Evolutionary conservation across 2,797 vertebrate species (phyloP), one percentile per base, ranked within the genome.

Genomic region (Pelobates cultripes): DNA sequence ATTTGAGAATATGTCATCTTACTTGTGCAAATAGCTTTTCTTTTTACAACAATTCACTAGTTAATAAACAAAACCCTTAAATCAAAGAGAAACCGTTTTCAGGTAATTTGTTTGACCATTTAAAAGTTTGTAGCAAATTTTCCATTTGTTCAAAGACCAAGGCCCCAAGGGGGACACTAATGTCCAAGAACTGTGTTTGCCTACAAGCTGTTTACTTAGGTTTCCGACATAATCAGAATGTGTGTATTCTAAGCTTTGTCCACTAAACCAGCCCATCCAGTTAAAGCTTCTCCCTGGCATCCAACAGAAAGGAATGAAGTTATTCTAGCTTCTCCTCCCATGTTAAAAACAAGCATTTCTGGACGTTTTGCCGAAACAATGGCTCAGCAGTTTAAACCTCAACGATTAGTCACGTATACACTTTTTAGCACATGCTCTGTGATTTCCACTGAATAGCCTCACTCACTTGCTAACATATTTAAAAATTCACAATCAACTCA

Each of bases 291-390:
- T 70, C 53, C 73, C 17, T 63, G 44, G 75, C 67, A 76, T 1
- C 45, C 9, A 3, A 3, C 12, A 47, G 47, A 45, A 81, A 77
- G 80, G 80, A 82, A 82, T 82, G 80, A 72, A 57, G 75, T 67
- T 72, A 43, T 77, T 77, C 80, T 60, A 53, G 80, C 5, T 63
- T 43, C 57, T 3, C 80, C 17, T 53, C 69, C 63, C 13, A 45
- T 72, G 13, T 55, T 9, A 17, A 7, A 12, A 82, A 51, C 80
- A 73, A 47, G 69, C 61, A 44, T 71, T 82, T 77, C 80, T 67
- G 13, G 68, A 51, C 5, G 2, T 51, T 51, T 51, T 51, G 10
- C 47, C 47, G 5, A 10, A 6, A 51, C 47, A 51, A 51, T 51
- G 47, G 47, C 47, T 51, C 47, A 51, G 47, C 47, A 51, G 5